Conservation (phyloP, 2,113 vertebrate species). For the Thamnophis sirtalis region DNA sequence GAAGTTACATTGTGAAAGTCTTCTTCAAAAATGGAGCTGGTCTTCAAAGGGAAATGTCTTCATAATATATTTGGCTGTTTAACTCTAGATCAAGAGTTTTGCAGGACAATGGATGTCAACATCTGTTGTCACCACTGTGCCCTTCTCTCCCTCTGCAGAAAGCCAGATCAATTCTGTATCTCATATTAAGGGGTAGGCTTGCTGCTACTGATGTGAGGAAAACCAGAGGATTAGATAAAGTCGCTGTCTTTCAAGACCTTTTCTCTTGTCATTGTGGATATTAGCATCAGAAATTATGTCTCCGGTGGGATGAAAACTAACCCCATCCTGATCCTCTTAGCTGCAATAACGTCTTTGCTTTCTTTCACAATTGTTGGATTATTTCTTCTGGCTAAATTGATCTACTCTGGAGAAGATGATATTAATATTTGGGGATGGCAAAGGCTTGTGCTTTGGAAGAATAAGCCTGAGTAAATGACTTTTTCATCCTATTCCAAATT, state of each 20-base stretch:
- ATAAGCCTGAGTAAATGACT: slow-evolving; percentile 18
- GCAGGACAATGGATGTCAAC: background rate
- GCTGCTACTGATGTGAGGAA: background rate
- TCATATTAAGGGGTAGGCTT: background rate
- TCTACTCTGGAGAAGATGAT: slow-evolving; percentile 18
- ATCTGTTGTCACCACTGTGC: background rate
- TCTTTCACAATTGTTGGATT: slow-evolving; percentile 22
- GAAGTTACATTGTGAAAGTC: background rate
- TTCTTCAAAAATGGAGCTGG: background rate
- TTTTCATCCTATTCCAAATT: background rate
- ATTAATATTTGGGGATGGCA: slow-evolving; percentile 37
- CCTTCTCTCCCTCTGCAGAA: slow-evolving; percentile 4
- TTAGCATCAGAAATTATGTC: slow-evolving; percentile 1
- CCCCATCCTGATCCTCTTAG: background rate
- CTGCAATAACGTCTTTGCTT: slow-evolving; percentile 31
- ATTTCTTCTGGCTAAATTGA: slow-evolving; percentile 33
- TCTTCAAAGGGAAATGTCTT: background rate
- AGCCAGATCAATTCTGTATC: background rate
- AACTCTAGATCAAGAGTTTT: background rate
- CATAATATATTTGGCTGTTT: background rate
- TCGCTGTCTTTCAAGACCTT: slow-evolving; percentile 23
- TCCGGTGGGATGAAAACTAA: slow-evolving; percentile 6
- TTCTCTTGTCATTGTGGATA: slow-evolving; percentile 1
- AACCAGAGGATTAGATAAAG: slow-evolving; percentile 1
- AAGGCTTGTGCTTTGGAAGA: slow-evolving; percentile 19